Percentiles rank a stretch among this genome's conserved stretches.
phyloP scores from a whole-genome alignment of 2,888 invertebrate genomes.

The Drosophila fulvimacula region DNA sequence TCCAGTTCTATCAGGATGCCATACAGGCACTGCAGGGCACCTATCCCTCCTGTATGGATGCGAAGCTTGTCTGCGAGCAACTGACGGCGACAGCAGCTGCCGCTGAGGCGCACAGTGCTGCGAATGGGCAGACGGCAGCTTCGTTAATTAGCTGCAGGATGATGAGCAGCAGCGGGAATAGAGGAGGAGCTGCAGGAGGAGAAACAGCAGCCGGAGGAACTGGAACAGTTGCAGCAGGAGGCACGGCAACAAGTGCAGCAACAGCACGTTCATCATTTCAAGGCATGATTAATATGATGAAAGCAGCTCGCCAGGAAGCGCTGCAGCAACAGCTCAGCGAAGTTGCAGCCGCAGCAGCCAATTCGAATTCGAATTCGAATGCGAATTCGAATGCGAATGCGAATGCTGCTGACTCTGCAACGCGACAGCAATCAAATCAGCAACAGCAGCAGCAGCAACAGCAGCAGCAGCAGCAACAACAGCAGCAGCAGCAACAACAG shows the following conservation, averaged over 20 bases:
- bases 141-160: constrained; percentile 16
- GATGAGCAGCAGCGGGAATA: constrained; percentile 2
- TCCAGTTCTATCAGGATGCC: constrained; percentile 82
- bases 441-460: constrained; percentile 34
- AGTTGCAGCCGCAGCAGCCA: constrained; percentile 18
- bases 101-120: constrained; percentile 34
- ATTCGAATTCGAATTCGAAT: no score
- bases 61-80: constrained; percentile 77
- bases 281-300: constrained; percentile 78
- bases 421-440: constrained; percentile 13
- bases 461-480: constrained; percentile 11
- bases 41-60: constrained; percentile 68
- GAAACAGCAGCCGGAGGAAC: neutral
- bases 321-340: constrained; percentile 65
- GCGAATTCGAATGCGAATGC: neutral
- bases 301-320: constrained; percentile 56
- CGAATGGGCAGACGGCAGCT: constrained; percentile 4
- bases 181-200: neutral
- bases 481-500: constrained; percentile 11
- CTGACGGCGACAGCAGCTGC: constrained; percentile 58
- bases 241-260: constrained; percentile 15
- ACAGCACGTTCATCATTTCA: constrained; percentile 67
- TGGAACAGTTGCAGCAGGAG: constrained; percentile 2
- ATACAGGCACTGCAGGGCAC: constrained; percentile 75
- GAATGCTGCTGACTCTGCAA: no score